Evolutionary conservation across 2,113 vertebrate genomes (phyloP).

Genomic region (Hystrix brachyura): DNA sequence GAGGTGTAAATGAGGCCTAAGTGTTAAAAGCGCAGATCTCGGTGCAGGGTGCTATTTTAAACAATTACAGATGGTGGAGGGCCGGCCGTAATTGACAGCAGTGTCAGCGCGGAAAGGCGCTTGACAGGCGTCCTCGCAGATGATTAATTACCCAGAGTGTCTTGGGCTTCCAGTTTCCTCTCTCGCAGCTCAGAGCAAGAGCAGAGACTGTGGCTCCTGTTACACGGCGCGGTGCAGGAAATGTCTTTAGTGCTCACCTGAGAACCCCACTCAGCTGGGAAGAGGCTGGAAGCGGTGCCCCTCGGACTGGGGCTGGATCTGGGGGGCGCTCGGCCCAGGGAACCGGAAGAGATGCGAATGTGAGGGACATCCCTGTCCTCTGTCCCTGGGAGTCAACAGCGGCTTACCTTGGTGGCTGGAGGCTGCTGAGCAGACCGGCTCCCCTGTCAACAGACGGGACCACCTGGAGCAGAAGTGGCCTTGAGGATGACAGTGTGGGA

Average conservation of each 20-base stretch:
- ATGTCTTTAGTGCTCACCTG: slow-evolving; percentile 87
- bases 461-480: rapidly evolving
- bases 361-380: neutral
- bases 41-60: slow-evolving; percentile 92
- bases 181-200: slow-evolving; percentile 88
- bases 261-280: slow-evolving; percentile 83
- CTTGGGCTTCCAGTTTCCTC: slow-evolving; percentile 95
- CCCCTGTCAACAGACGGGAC: neutral
- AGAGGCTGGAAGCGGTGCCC: slow-evolving; percentile 83
- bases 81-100: slow-evolving; percentile 93
- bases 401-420: neutral
- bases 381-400: slow-evolving; percentile 51
- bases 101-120: slow-evolving; percentile 92
- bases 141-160: slow-evolving; percentile 98
- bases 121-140: slow-evolving; percentile 95
- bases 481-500: rapidly evolving
- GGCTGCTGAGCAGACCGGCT: neutral
- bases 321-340: slow-evolving; percentile 58
- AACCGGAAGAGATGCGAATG: slow-evolving; percentile 55
- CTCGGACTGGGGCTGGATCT: slow-evolving; percentile 67
- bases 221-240: slow-evolving; percentile 90
- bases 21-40: slow-evolving; percentile 88
- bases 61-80: slow-evolving; percentile 94
- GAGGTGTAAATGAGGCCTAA: slow-evolving; percentile 85
- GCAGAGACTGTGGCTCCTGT: slow-evolving; percentile 91